Evolutionary conservation across 2,888 invertebrate species (phyloP).

Genomic region (Caenorhabditis sulstoni): DNA sequence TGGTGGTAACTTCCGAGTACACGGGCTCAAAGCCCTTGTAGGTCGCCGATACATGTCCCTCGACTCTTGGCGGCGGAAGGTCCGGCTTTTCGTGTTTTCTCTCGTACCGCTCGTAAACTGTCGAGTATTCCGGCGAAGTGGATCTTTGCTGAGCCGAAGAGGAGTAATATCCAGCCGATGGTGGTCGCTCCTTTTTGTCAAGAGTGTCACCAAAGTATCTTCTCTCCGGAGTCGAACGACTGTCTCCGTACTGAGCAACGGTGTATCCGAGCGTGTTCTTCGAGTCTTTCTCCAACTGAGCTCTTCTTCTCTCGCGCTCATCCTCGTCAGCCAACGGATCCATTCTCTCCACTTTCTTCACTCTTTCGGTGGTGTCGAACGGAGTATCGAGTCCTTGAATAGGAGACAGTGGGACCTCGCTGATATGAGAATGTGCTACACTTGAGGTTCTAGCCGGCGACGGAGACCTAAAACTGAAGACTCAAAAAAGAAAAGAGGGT

Average conservation of each 20-base stretch:
- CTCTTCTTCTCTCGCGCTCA: constrained; percentile 60
- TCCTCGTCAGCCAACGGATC: constrained; percentile 71
- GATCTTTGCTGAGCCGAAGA: constrained; percentile 45
- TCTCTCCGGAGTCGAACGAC: constrained; percentile 56
- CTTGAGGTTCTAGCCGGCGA: constrained; percentile 61
- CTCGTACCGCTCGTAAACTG: constrained; percentile 66
- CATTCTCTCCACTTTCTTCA: constrained; percentile 65
- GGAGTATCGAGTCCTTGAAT: constrained; percentile 56
- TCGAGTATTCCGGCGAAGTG: constrained; percentile 63
- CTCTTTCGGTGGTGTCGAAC: constrained; percentile 55
- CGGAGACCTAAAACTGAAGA: constrained; percentile 54
- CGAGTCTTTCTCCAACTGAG: constrained; percentile 26
- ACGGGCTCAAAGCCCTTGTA: constrained; percentile 62
- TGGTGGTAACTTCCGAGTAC: constrained; percentile 60
- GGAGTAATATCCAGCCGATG: constrained; percentile 48
- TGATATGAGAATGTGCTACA: constrained; percentile 57
- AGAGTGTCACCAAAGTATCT: constrained; percentile 67
- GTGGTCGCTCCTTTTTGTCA: constrained; percentile 53
- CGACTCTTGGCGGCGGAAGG: constrained; percentile 51
- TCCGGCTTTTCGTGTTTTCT: constrained; percentile 54
- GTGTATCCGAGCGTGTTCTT: constrained; percentile 69
- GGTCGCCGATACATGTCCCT: constrained; percentile 48
- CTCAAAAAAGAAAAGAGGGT: background rate
- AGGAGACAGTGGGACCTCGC: constrained; percentile 54
- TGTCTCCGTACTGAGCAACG: constrained; percentile 75